Evolutionary conservation across 2,888 invertebrate genomes (phyloP).

Genomic region (Saturnia japonica): DNA sequence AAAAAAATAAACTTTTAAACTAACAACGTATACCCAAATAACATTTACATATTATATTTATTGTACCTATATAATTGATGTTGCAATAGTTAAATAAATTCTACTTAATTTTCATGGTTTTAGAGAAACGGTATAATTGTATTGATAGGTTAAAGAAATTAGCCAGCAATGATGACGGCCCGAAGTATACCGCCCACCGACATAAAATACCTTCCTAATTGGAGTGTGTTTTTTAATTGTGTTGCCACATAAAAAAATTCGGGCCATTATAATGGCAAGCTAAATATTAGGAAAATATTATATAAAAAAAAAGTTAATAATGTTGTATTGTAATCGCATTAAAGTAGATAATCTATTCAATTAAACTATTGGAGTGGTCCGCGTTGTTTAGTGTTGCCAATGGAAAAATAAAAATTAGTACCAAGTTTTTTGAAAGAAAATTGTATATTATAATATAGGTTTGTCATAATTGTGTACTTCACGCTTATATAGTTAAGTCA

Average conservation of each 20-base stretch:
- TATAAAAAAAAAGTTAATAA: slow-evolving; percentile 20
- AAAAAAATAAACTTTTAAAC: slow-evolving; percentile 1
- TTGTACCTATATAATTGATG: slow-evolving; percentile 29
- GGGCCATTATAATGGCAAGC: background rate
- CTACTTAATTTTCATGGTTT: slow-evolving; percentile 20
- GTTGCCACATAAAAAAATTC: slow-evolving; percentile 30
- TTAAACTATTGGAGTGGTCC: slow-evolving; percentile 27
- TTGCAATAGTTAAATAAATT: slow-evolving; percentile 35
- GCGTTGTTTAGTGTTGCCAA: slow-evolving; percentile 19
- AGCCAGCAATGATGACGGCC: slow-evolving; percentile 38
- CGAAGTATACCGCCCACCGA: slow-evolving; percentile 59
- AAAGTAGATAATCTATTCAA: slow-evolving; percentile 68
- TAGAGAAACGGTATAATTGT: background rate
- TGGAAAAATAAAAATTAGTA: background rate
- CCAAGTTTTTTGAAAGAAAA: background rate
- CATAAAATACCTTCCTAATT: slow-evolving; percentile 48
- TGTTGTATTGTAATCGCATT: slow-evolving; percentile 73
- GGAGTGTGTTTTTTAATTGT: slow-evolving; percentile 16
- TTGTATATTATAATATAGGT: background rate
- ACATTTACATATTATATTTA: slow-evolving; percentile 23
- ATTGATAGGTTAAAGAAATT: slow-evolving; percentile 14
- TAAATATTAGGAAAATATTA: slow-evolving; percentile 10
- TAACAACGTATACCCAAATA: background rate
- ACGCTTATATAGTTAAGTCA: background rate
- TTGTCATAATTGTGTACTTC: background rate